phyloP scores from a whole-genome alignment of 2,797 vertebrate species.

The Pelobates cultripes region DNA sequence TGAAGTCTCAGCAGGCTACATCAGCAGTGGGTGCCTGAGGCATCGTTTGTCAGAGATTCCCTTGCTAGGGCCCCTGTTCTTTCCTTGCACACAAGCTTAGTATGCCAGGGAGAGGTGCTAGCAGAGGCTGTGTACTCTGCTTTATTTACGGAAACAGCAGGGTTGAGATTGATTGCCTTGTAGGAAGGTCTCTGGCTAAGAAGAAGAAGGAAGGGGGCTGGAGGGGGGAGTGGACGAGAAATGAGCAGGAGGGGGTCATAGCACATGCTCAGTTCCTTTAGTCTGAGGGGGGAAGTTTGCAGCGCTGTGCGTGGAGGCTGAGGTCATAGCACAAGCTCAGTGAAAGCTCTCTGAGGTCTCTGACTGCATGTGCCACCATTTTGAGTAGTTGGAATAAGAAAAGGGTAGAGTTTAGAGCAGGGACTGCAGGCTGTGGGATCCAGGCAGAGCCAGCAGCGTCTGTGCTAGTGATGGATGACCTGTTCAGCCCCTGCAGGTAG shows the following conservation, averaged over 20 bases:
- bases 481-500: conserved; percentile 96
- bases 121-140: conserved; percentile 70
- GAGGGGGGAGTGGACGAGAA: conserved; percentile 60
- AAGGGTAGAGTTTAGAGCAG: conserved; percentile 74
- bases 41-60: conserved; percentile 61
- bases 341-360: conserved; percentile 81
- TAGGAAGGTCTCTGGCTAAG: conserved; percentile 70
- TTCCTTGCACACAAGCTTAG: conserved; percentile 75
- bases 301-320: conserved; percentile 90
- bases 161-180: conserved; percentile 79
- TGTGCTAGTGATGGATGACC: conserved; percentile 92
- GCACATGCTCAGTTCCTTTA: conserved; percentile 97
- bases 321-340: conserved; percentile 98
- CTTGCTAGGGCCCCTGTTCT: conserved; percentile 64
- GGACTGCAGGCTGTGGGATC: conserved; percentile 60
- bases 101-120: conserved; percentile 72
- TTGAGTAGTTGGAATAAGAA: conserved; percentile 88
- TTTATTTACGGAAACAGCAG: conserved; percentile 85
- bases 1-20: conserved; percentile 16
- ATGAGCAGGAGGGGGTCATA: conserved; percentile 78
- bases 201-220: conserved; percentile 51
- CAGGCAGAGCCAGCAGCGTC: conserved; percentile 72
- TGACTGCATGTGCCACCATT: conserved; percentile 96
- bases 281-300: conserved; percentile 79
- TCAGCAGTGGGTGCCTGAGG: conserved; percentile 55